These are phyloP conservation scores for Frieseomelitta varia DNA, from an alignment of 1,140 invertebrate species.

Conservation along the genomic window DNA sequence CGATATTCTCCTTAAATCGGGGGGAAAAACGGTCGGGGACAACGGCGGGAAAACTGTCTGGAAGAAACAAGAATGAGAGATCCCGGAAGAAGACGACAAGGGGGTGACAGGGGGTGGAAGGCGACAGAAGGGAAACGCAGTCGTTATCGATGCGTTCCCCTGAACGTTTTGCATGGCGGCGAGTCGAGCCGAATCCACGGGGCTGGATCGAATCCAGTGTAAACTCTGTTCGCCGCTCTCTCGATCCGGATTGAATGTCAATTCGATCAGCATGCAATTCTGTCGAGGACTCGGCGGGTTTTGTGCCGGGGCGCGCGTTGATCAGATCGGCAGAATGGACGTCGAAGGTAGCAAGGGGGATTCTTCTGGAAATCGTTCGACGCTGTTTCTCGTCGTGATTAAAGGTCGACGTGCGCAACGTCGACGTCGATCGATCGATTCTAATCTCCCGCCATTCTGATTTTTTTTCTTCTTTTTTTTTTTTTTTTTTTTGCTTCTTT, in stretches of 20 bases:
- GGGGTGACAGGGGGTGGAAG: too few species aligned
- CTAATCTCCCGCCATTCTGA: neutral
- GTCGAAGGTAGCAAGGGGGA: constrained; percentile 33
- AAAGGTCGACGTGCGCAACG: neutral
- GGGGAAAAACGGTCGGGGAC: neutral
- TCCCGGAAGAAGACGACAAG: neutral
- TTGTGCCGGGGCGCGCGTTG: constrained; percentile 16
- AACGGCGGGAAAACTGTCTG: neutral
- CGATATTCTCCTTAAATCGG: neutral
- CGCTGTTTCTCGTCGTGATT: constrained; percentile 20
- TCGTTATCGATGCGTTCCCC: constrained; percentile 45
- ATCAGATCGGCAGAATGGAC: constrained; percentile 28
- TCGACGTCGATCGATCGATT: constrained; percentile 7
- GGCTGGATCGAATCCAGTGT: constrained; percentile 52
- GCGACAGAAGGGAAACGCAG: neutral
- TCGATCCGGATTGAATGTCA: constrained; percentile 57
- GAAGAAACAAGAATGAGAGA: constrained; percentile 5
- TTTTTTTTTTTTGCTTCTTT: too few species aligned
- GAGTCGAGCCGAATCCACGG: constrained; percentile 30
- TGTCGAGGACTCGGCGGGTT: constrained; percentile 21
- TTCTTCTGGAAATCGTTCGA: constrained; percentile 7
- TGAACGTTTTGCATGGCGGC: constrained; percentile 18
- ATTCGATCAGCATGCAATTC: constrained; percentile 54
- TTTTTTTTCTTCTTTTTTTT: too few species aligned
- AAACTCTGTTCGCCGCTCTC: constrained; percentile 44